phyloP scores from a whole-genome alignment of 2,888 invertebrate species.

The Yponomeuta cagnagella region DNA sequence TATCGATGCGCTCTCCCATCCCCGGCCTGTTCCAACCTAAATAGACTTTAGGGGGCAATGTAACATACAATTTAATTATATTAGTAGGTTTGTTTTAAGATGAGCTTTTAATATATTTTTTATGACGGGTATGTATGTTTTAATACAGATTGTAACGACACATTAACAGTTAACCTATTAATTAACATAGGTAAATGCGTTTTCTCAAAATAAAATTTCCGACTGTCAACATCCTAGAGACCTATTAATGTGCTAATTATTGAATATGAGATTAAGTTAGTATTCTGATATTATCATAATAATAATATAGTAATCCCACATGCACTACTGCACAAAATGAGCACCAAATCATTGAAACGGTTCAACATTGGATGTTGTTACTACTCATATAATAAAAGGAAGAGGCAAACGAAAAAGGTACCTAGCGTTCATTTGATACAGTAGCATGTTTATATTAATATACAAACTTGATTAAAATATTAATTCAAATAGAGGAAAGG shows the following conservation, averaged over 20 bases:
- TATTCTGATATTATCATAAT: slow-evolving; percentile 25
- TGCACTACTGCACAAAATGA: slow-evolving; percentile 52
- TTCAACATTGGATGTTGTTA: not conserved
- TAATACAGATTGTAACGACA: not conserved
- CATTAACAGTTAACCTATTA: slow-evolving; percentile 15
- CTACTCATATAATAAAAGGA: not conserved
- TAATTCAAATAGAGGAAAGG: slow-evolving; percentile 28
- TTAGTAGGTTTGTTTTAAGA: no score
- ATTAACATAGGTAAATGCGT: slow-evolving; percentile 49
- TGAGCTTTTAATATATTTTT: no score
- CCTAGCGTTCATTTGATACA: slow-evolving; percentile 47
- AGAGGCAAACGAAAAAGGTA: slow-evolving; percentile 9
- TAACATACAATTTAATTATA: no score
- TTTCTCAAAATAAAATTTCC: slow-evolving; percentile 59
- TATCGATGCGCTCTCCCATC: no score
- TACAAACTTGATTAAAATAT: slow-evolving; percentile 13
- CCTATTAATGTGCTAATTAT: slow-evolving; percentile 20
- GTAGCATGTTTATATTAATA: slow-evolving; percentile 31
- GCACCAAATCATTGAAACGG: slow-evolving; percentile 34
- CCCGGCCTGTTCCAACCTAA: no score
- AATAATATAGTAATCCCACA: slow-evolving; percentile 28
- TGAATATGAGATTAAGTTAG: slow-evolving; percentile 30
- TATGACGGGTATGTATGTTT: not conserved
- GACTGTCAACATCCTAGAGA: slow-evolving; percentile 33
- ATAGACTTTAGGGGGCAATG: no score